Evolutionary conservation across 2,888 invertebrate species (phyloP).

Genomic region (Autographa gamma): DNA sequence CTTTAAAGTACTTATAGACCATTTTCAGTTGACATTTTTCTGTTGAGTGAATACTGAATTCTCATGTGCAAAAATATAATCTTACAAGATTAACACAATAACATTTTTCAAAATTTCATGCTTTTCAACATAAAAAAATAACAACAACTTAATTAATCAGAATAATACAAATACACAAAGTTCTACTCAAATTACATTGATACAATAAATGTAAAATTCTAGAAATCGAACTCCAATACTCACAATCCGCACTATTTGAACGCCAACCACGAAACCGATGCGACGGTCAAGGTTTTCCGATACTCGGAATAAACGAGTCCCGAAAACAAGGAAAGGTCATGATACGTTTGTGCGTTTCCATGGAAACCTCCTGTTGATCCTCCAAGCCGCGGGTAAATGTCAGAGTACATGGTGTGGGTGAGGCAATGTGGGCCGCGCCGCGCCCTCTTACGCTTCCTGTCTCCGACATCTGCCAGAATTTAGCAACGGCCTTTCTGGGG

Average conservation of each 20-base stretch:
- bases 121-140: no score
- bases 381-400: slow-evolving; percentile 66
- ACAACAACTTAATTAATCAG: no score
- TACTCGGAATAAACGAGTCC: slow-evolving; percentile 35
- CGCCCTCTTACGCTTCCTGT: slow-evolving; percentile 45
- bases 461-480: slow-evolving; percentile 39
- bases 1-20: no score
- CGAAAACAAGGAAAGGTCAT: slow-evolving; percentile 73
- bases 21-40: no score
- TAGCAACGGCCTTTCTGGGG: slow-evolving; percentile 22
- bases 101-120: no score
- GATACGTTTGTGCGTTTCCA: slow-evolving; percentile 70
- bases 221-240: neutral
- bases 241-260: neutral
- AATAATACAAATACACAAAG: no score
- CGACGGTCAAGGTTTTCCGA: slow-evolving; percentile 19
- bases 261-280: neutral
- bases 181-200: no score
- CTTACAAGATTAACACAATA: no score
- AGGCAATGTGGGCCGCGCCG: slow-evolving; percentile 47
- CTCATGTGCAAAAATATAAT: no score
- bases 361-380: slow-evolving; percentile 80
- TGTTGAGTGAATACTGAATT: no score
- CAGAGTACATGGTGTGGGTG: slow-evolving; percentile 70
- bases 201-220: neutral